Evolutionary conservation across 2,113 vertebrate species (phyloP), one percentile per base, ranked within the genome.

Genomic region (Patagioenas fasciata): DNA sequence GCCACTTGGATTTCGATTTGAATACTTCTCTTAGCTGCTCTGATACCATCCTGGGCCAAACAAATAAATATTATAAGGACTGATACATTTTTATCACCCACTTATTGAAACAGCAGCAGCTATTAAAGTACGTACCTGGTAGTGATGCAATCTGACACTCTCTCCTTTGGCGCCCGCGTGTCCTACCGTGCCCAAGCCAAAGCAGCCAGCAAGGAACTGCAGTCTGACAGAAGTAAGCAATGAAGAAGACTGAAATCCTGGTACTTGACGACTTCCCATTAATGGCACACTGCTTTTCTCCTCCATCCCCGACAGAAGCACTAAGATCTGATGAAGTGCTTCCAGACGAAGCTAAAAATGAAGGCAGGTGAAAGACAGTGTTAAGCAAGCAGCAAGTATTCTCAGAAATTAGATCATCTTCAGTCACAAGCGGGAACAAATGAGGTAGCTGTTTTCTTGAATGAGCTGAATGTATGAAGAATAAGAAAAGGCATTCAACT

Each of bases 151-250:
- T 95, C 99, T 99, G 42, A 99, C 98, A 31, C 97, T 99, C 96
- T 99, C 99, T 26, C 99, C 99, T 97, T 99, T 99, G 86, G 98
- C 29, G 10, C 98, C 98, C 6, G 97, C 93, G 3, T 98, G 98
- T 74, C 99, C 98, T 17, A 99, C 98, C 6, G 99, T 99, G 56
- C 99, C 99, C 70, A 99, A 97, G 65, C 99, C 99, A 67, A 99
- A 99, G 93, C 99, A 99, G 11, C 99, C 99, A 19, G 99, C 99
- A 85, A 99, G 98, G 92, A 99, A 99, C 90, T 99, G 99, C 47
- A 99, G 93, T 91, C 99, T 97, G 81, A 99, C 99, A 17, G 99
- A 99, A 18, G 99, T 99, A 75, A 99, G 99, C 72, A 99, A 97
- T 0, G 98, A 98, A 26, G 99, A 98, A 0, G 99, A 99, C 95